Conservation (phyloP, 2,888 invertebrate genomes). For the Bombylius major region DNA sequence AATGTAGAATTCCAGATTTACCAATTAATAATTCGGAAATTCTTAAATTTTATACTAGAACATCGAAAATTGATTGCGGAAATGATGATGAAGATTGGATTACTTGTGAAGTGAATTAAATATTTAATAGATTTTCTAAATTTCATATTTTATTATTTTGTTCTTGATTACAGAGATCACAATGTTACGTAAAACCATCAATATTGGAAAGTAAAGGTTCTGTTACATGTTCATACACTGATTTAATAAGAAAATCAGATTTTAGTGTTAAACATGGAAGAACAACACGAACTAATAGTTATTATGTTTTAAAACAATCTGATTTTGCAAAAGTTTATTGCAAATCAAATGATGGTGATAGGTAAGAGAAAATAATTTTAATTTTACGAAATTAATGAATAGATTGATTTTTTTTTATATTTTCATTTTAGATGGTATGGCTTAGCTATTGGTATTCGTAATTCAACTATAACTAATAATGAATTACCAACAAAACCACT, state of each 20-base stretch:
- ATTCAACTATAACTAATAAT: slow-evolving; percentile 30
- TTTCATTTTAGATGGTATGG: slow-evolving; percentile 45
- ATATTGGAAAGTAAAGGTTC: slow-evolving; percentile 27
- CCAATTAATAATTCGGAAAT: slow-evolving; percentile 59
- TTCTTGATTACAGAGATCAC: slow-evolving; percentile 27
- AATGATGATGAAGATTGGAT: slow-evolving; percentile 60
- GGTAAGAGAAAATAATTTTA: slow-evolving; percentile 19
- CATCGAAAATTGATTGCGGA: slow-evolving; percentile 49
- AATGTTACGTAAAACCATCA: slow-evolving; percentile 31
- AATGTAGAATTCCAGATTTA: slow-evolving; percentile 53
- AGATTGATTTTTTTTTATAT: not conserved
- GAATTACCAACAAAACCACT: slow-evolving; percentile 12
- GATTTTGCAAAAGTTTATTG: slow-evolving; percentile 64
- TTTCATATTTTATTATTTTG: not conserved
- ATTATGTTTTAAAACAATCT: slow-evolving; percentile 49
- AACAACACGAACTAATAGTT: slow-evolving; percentile 40
- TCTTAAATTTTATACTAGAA: slow-evolving; percentile 52
- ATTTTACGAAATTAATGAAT: not conserved
- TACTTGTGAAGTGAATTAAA: slow-evolving; percentile 48
- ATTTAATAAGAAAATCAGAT: slow-evolving; percentile 58
- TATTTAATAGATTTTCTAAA: not conserved
- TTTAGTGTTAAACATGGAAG: slow-evolving; percentile 42
- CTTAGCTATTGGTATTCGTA: slow-evolving; percentile 49
- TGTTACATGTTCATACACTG: slow-evolving; percentile 46
- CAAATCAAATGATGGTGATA: slow-evolving; percentile 29